phyloP scores from a whole-genome alignment of 2,797 vertebrate species.

The Poeciliopsis turneri region DNA sequence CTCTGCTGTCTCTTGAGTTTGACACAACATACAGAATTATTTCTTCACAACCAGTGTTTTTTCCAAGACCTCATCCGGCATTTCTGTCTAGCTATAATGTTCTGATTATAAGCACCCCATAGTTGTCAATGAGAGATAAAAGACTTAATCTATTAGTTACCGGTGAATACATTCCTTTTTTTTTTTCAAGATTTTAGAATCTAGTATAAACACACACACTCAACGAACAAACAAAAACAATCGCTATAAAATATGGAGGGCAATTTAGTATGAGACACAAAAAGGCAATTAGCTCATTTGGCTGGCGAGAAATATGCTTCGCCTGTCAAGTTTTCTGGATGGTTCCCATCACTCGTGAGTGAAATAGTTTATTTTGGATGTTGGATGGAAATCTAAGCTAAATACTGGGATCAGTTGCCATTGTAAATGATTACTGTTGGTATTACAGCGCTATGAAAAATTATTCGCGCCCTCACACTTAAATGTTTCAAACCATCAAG shows the following conservation, averaged over 20 bases:
- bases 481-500: neutral
- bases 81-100: neutral
- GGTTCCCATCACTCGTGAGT: neutral
- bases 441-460: neutral
- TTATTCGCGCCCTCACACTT: neutral
- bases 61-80: neutral
- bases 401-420: neutral
- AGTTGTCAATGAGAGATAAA: conserved; percentile 2
- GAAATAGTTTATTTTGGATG: conserved; percentile 2
- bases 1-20: neutral
- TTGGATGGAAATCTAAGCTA: conserved; percentile 2
- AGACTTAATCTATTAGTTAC: neutral
- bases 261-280: neutral
- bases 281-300: conserved; percentile 8
- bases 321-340: neutral
- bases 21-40: neutral
- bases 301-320: neutral
- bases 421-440: neutral
- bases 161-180: neutral
- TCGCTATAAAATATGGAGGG: neutral
- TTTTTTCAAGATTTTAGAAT: neutral
- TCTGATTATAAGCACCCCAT: neutral
- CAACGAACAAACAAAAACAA: neutral
- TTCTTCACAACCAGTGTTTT: neutral
- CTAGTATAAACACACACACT: neutral